phyloP scores from a whole-genome alignment of 2,888 invertebrate genomes.

The Amiota mariae region DNA sequence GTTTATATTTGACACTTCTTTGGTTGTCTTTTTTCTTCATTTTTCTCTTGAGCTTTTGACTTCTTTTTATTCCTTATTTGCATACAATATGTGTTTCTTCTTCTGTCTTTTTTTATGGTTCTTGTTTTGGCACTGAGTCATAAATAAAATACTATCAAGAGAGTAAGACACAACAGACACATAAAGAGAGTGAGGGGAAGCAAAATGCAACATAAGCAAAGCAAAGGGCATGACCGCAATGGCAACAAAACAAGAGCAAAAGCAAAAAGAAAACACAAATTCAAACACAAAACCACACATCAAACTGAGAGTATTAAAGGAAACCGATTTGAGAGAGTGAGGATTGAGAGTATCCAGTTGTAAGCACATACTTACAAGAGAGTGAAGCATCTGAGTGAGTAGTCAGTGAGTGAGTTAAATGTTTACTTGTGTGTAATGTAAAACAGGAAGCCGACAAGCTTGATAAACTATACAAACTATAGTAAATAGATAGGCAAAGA shows the following conservation, averaged over 20 bases:
- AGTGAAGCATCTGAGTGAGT: too few relatives aligned
- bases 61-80: background rate
- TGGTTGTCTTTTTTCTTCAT: background rate
- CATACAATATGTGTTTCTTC: constrained; percentile 48
- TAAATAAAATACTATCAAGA: constrained; percentile 23
- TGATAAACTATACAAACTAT: too few relatives aligned
- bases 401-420: too few relatives aligned
- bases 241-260: background rate
- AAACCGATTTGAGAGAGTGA: background rate
- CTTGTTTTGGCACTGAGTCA: constrained; percentile 8
- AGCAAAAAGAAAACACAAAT: background rate
- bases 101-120: constrained; percentile 41
- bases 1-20: constrained; percentile 21
- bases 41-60: background rate
- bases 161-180: too few relatives aligned
- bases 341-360: background rate
- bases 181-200: background rate
- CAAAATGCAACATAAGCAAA: background rate
- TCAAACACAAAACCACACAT: background rate
- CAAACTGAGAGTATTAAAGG: background rate
- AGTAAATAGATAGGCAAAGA: too few relatives aligned
- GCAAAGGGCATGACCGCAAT: constrained; percentile 21
- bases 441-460: too few relatives aligned
- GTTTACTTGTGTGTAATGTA: too few relatives aligned
- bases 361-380: too few relatives aligned